These are phyloP conservation scores for Gopherus evgoodei DNA, from an alignment of 2,113 vertebrate genomes.

Conservation along the genomic window DNA sequence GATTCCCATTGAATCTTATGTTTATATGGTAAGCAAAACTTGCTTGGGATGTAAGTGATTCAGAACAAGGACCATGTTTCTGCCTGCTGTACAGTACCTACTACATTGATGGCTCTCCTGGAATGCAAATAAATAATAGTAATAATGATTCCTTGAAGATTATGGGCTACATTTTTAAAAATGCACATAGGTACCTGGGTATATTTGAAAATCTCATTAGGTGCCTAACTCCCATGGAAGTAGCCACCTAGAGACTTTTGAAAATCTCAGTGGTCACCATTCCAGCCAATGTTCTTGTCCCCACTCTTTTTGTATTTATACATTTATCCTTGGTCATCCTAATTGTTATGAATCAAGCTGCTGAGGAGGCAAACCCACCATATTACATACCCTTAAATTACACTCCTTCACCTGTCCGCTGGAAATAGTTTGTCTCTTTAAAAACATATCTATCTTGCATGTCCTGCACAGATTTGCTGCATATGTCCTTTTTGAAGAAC, in stretches of 20 bases:
- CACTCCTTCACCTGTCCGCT: fast-evolving
- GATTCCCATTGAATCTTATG: not conserved
- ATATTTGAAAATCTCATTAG: too few species aligned
- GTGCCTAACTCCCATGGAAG: not conserved
- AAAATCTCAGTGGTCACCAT: not conserved
- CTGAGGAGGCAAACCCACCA: not conserved
- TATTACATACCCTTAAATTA: not conserved
- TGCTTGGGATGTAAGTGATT: not conserved
- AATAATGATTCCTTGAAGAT: not conserved
- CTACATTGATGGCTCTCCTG: not conserved
- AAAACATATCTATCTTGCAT: not conserved
- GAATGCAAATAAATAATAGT: not conserved
- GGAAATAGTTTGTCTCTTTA: not conserved
- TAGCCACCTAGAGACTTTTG: not conserved
- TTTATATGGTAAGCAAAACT: not conserved
- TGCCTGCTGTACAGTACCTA: not conserved
- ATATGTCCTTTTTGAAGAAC: not conserved
- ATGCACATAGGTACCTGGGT: not conserved
- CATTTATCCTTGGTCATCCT: not conserved
- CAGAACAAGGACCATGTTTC: not conserved
- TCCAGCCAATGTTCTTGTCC: not conserved
- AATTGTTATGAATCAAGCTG: not conserved
- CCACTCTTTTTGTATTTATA: not conserved
- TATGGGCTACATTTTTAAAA: not conserved
- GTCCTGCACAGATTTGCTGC: not conserved